A percentile compares a stretch with the other conserved stretches of the same genome.
Evolutionary conservation across 2,797 vertebrate species (phyloP).

Genomic region (Platalea minor): DNA sequence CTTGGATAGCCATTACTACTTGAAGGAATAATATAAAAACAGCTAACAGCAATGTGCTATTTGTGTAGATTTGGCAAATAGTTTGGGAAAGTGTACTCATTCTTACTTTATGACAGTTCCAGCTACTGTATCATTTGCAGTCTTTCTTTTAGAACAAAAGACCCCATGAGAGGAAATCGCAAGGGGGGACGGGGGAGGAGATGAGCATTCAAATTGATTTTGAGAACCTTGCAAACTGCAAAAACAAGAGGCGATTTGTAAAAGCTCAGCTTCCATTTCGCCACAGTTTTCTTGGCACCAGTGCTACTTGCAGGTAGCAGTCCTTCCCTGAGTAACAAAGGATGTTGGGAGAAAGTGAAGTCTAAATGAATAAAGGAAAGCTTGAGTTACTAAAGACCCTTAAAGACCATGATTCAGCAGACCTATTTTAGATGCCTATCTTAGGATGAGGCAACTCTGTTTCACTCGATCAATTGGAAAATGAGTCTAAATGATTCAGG

Average conservation of each 20-base stretch:
- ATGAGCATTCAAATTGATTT: neutral
- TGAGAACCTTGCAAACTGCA: neutral
- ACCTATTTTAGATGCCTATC: neutral
- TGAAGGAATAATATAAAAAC: too few relatives aligned
- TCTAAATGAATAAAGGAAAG: neutral
- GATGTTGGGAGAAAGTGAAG: neutral
- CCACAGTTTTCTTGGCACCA: rapidly evolving
- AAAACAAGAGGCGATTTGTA: neutral
- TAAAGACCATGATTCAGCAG: neutral
- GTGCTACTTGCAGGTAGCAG: rapidly evolving
- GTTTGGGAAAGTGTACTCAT: neutral
- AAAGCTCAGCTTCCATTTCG: neutral
- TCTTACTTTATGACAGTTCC: neutral
- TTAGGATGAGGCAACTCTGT: neutral
- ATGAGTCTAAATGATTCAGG: neutral
- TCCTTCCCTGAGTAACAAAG: neutral
- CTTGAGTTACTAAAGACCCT: neutral
- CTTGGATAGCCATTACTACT: neutral
- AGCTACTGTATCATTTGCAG: neutral
- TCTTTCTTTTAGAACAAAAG: neutral
- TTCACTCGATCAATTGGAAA: neutral
- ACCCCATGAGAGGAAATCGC: rapidly evolving
- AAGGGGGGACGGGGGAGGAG: too few relatives aligned
- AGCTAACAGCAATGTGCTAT: neutral
- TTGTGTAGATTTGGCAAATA: neutral